Evolutionary conservation across 2,888 invertebrate genomes (phyloP), one percentile per base, ranked within the genome.

Genomic region (Xanthostigma xanthostigma): DNA sequence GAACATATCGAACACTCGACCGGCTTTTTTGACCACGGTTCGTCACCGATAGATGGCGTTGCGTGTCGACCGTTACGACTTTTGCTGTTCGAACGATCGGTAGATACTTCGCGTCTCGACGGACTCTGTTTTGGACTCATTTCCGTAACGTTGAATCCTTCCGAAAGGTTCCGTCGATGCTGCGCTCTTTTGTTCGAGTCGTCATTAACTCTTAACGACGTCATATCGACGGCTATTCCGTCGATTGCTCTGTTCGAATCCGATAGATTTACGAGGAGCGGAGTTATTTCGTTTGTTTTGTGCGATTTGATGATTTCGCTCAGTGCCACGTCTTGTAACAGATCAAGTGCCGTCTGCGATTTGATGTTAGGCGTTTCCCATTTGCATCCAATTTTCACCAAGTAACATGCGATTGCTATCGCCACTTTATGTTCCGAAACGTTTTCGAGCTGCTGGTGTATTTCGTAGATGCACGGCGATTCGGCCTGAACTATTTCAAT

Each of bases 1-100:
- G 79, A 78, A 62, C 87, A 87, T 5, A 87, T 78, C 45, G 78
- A 68, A 63, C 86, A 85, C 60, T 81, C 80, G 33, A 69, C 70
- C 9, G 71, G 70, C 53, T 69, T 69, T 47, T 58, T 63, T 12
- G 54, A 53, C 8, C n/a, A 13, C 11, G 12, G 46, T 12, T 33
- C 13, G 8, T 45, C 45, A 6, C 36, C 44, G 34, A 27, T 27
- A 3, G 27, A 27, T 6, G 27, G 27, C 6, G 27, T 27, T 1
- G 27, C 27, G 6, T 27, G 27, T 27, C 27, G 27, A 5, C 27
- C 27, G 27, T 27, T 3, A 14, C 36, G 14, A 13, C 36, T 14
- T 9, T 41, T 46, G 10, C 12, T 17, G 36, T 11, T 33, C 37
- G 38, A 17, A 35, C 40, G 46, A 41, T 46, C 40, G 34, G 14